These are phyloP conservation scores for Saiga tatarica DNA, from an alignment of 2,113 vertebrate genomes.

Conservation along the genomic window DNA sequence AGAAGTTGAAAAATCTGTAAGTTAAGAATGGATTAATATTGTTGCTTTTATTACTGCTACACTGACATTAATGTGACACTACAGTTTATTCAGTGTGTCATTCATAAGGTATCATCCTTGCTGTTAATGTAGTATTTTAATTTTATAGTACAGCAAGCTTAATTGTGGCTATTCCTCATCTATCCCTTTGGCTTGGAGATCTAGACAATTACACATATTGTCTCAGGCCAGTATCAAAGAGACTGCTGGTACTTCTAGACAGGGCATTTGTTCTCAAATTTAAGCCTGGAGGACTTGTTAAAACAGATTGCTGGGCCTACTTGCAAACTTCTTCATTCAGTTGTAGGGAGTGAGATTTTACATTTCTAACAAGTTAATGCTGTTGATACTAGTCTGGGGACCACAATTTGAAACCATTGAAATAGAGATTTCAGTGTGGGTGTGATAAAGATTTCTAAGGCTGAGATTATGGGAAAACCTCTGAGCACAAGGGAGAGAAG, in stretches of 20 bases:
- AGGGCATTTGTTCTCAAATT: background rate
- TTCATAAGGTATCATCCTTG: conserved; percentile 46
- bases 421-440: background rate
- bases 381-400: background rate
- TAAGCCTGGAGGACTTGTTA: background rate
- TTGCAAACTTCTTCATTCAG: background rate
- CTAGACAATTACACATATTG: background rate
- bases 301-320: background rate
- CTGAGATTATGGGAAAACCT: background rate
- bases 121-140: conserved; percentile 42
- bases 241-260: background rate
- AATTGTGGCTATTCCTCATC: conserved; percentile 27
- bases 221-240: background rate
- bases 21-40: conserved; percentile 26
- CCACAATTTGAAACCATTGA: background rate
- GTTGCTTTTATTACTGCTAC: background rate
- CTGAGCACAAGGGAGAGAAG: background rate
- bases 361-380: background rate
- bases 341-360: background rate
- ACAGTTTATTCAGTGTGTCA: conserved; percentile 4
- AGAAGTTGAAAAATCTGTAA: background rate
- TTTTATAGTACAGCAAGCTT: conserved; percentile 33
- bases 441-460: background rate
- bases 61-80: conserved; percentile 45
- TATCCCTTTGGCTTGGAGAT: background rate